phyloP scores from a whole-genome alignment of 1,140 invertebrate genomes.

The Pseudomyrmex dendroicus region DNA sequence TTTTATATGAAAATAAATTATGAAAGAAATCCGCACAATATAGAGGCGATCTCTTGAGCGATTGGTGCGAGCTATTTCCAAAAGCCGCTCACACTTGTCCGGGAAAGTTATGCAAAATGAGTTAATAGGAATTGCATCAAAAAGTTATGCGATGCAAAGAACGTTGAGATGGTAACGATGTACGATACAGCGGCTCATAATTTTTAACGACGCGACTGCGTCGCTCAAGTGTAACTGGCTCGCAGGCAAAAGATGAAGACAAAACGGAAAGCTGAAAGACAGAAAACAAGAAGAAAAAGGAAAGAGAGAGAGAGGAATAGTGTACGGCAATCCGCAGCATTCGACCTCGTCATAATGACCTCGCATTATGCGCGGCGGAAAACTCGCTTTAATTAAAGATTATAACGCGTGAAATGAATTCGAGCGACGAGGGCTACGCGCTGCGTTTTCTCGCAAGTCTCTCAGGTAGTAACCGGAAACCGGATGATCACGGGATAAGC shows the following conservation, averaged over 20 bases:
- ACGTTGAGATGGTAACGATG: conserved; percentile 16
- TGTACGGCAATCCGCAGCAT: conserved; percentile 60
- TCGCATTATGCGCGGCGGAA: conserved; percentile 77
- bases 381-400: conserved; percentile 81
- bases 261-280: conserved; percentile 16
- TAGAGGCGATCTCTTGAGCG: not conserved
- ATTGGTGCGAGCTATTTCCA: conserved; percentile 2
- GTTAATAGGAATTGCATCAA: conserved; percentile 49
- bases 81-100: not conserved
- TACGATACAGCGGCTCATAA: conserved; percentile 65
- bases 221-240: conserved; percentile 33
- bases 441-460: conserved; percentile 1
- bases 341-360: conserved; percentile 75
- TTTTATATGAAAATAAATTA: conserved; percentile 21
- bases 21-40: not conserved
- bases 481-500: conserved; percentile 56
- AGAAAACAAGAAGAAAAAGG: not conserved
- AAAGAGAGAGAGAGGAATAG: not conserved
- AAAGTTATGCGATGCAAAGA: conserved; percentile 8
- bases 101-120: conserved; percentile 22
- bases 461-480: not conserved
- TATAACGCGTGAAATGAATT: conserved; percentile 81
- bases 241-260: conserved; percentile 28
- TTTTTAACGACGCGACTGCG: conserved; percentile 71
- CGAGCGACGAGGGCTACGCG: conserved; percentile 64